A percentile compares a stretch with the other conserved stretches of the same genome.
phyloP scores from a whole-genome alignment of 2,797 vertebrate genomes.

The Anguilla megastoma region DNA sequence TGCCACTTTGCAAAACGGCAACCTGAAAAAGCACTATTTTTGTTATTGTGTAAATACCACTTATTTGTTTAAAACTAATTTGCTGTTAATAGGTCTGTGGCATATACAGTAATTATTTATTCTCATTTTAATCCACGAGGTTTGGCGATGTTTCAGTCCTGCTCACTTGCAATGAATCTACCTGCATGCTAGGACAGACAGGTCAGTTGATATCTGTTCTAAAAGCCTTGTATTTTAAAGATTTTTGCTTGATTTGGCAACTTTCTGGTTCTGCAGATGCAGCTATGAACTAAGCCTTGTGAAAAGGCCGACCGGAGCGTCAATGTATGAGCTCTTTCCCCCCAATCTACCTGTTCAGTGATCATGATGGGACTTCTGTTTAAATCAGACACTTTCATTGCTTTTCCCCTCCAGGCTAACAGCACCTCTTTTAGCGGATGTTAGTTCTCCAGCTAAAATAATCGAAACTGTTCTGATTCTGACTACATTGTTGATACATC shows the following conservation, averaged over 20 bases:
- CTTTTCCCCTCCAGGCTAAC: neutral
- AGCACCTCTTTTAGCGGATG: neutral
- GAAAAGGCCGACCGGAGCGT: neutral
- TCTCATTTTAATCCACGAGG: constrained; percentile 5
- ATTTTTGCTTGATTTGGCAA: neutral
- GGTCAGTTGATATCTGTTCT: neutral
- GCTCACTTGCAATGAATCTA: constrained; percentile 1
- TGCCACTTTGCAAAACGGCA: constrained; percentile 30
- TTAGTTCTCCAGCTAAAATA: neutral
- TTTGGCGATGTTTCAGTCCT: neutral
- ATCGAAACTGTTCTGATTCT: neutral
- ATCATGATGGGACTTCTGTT: neutral
- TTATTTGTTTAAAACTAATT: constrained; percentile 19
- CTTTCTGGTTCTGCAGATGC: neutral
- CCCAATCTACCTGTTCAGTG: neutral
- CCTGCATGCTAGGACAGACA: neutral
- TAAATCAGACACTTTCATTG: neutral
- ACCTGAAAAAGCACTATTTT: constrained; percentile 16
- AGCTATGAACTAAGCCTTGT: neutral
- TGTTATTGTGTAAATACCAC: constrained; percentile 33
- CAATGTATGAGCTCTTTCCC: neutral
- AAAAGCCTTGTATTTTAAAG: constrained; percentile 12
- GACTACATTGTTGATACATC: neutral
- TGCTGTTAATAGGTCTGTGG: neutral
- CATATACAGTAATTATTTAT: constrained; percentile 27